These are phyloP conservation scores for Globia sparganii DNA, from an alignment of 2,888 invertebrate species.

Conservation along the genomic window DNA sequence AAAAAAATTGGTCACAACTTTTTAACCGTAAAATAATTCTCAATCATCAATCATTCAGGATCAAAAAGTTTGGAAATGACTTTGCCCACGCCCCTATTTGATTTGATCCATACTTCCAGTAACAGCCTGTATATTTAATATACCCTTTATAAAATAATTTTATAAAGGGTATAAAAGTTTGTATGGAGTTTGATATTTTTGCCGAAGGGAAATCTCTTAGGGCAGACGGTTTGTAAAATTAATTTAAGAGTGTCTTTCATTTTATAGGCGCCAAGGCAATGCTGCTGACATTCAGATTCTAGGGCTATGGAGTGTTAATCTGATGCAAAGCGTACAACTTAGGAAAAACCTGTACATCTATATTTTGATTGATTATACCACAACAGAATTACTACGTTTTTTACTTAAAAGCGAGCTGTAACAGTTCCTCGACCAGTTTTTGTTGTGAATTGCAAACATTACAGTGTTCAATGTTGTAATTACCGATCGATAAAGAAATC, in stretches of 20 bases:
- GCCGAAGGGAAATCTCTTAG: not conserved
- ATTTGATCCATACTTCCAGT: too few species aligned
- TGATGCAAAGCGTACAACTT: not conserved
- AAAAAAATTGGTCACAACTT: too few species aligned
- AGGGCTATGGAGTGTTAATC: not conserved
- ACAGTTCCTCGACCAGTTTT: slow-evolving; percentile 11
- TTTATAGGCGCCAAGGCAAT: not conserved
- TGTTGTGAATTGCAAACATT: not conserved
- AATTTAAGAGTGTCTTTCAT: not conserved
- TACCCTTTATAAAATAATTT: too few species aligned
- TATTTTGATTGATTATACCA: not conserved
- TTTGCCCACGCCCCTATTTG: too few species aligned
- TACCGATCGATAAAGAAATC: not conserved
- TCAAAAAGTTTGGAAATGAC: too few species aligned
- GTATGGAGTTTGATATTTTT: not conserved
- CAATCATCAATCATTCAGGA: too few species aligned
- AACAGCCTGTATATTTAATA: too few species aligned
- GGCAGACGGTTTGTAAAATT: not conserved
- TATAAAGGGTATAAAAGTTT: too few species aligned
- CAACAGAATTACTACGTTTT: not conserved
- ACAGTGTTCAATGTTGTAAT: not conserved
- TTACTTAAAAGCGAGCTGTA: not conserved
- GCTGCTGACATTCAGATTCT: not conserved
- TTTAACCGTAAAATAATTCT: too few species aligned
- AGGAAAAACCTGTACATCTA: not conserved